phyloP scores from a whole-genome alignment of 2,888 invertebrate species.

The Megamerina dolium region DNA sequence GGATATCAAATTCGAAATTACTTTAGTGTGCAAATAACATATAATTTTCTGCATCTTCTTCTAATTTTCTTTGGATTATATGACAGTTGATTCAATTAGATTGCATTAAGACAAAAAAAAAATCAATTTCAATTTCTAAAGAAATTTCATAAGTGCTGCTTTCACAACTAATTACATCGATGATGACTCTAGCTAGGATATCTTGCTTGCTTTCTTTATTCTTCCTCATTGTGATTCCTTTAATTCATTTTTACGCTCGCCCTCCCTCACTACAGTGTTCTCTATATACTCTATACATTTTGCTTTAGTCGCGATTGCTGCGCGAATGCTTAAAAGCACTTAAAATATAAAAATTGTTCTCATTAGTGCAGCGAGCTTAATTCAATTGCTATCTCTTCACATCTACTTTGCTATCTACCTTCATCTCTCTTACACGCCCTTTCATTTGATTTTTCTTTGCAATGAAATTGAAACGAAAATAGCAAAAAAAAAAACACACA shows the following conservation, averaged over 20 bases:
- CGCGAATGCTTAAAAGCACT: constrained; percentile 15
- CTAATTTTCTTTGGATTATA: too few species aligned
- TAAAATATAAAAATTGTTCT: constrained; percentile 14
- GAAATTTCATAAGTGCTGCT: constrained; percentile 7
- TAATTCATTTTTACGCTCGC: too few species aligned
- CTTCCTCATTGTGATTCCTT: too few species aligned
- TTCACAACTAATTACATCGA: constrained; percentile 11
- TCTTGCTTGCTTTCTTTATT: too few species aligned
- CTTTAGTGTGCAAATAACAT: too few species aligned
- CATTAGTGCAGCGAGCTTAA: constrained; percentile 18
- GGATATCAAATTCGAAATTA: too few species aligned
- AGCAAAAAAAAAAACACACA: background rate
- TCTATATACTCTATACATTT: background rate
- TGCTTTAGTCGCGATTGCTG: too few species aligned
- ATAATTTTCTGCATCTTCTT: too few species aligned
- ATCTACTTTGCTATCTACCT: constrained; percentile 1
- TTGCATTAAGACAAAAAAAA: too few species aligned
- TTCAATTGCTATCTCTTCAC: constrained; percentile 12
- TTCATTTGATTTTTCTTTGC: background rate
- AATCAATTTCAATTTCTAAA: constrained; percentile 9
- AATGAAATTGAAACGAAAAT: background rate
- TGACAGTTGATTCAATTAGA: too few species aligned
- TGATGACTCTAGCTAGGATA: too few species aligned
- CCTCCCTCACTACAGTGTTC: background rate
- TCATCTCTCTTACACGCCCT: background rate